Evolutionary conservation across 2,888 invertebrate genomes (phyloP).

Genomic region (Dryomyza anilis): DNA sequence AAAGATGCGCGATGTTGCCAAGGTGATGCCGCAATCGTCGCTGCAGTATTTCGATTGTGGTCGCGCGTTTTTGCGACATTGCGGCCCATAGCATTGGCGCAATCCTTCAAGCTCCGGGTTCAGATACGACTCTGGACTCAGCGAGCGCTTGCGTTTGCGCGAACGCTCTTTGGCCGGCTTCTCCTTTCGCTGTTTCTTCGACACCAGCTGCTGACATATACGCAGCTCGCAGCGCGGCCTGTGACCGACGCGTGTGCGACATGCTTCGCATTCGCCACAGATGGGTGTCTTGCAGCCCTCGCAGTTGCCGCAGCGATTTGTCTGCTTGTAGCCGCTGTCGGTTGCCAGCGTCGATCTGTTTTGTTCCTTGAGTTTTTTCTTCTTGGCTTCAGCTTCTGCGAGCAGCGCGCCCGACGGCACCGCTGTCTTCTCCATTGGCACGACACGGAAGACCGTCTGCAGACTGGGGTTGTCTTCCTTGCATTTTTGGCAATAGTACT

Average conservation of each 20-base stretch:
- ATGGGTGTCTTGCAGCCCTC: constrained; percentile 68
- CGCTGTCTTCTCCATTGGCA: constrained; percentile 50
- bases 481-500: constrained; percentile 89
- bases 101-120: constrained; percentile 67
- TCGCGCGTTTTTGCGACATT: constrained; percentile 79
- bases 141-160: constrained; percentile 49
- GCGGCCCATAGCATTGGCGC: constrained; percentile 90
- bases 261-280: constrained; percentile 58
- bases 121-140: constrained; percentile 55
- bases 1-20: constrained; percentile 85
- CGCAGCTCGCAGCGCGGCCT: constrained; percentile 65
- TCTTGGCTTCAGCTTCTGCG: constrained; percentile 33
- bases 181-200: constrained; percentile 41
- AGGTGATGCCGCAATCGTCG: constrained; percentile 85
- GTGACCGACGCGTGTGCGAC: constrained; percentile 54
- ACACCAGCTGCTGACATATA: constrained; percentile 52
- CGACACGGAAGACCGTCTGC: constrained; percentile 64
- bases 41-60: constrained; percentile 91
- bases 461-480: constrained; percentile 81
- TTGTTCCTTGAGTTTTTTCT: constrained; percentile 34
- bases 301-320: constrained; percentile 73
- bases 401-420: constrained; percentile 31
- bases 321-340: constrained; percentile 46
- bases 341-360: constrained; percentile 3
- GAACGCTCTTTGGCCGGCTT: constrained; percentile 48